These are phyloP conservation scores for Sinohyriopsis cumingii DNA, from an alignment of 2,888 invertebrate species.

Conservation along the genomic window DNA sequence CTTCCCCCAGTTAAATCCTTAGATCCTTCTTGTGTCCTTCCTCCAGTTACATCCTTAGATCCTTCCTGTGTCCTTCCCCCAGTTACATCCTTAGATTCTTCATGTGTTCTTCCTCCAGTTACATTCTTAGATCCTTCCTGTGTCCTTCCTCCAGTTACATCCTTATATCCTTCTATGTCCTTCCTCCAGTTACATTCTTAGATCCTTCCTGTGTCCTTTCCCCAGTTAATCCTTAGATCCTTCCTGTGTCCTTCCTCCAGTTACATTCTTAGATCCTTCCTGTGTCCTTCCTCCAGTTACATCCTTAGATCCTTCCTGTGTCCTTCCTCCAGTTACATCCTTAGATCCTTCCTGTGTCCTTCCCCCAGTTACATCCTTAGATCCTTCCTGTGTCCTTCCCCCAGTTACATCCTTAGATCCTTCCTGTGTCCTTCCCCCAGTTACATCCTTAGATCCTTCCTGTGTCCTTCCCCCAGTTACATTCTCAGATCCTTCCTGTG, in stretches of 20 bases:
- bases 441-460: too few relatives aligned
- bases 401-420: too few relatives aligned
- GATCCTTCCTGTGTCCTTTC: not conserved
- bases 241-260: not conserved
- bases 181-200: not conserved
- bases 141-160: not conserved
- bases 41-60: too few relatives aligned
- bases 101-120: not conserved
- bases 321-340: not conserved
- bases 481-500: not conserved
- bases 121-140: too few relatives aligned
- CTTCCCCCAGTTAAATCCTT: not conserved
- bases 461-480: not conserved
- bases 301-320: not conserved
- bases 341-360: not conserved
- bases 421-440: not conserved
- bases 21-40: not conserved
- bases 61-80: not conserved
- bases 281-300: not conserved
- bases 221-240: too few relatives aligned
- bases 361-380: not conserved
- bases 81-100: too few relatives aligned
- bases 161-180: not conserved
- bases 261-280: too few relatives aligned
- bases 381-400: not conserved